Conservation (phyloP, 2,113 vertebrate species). For the Fulica atra region DNA sequence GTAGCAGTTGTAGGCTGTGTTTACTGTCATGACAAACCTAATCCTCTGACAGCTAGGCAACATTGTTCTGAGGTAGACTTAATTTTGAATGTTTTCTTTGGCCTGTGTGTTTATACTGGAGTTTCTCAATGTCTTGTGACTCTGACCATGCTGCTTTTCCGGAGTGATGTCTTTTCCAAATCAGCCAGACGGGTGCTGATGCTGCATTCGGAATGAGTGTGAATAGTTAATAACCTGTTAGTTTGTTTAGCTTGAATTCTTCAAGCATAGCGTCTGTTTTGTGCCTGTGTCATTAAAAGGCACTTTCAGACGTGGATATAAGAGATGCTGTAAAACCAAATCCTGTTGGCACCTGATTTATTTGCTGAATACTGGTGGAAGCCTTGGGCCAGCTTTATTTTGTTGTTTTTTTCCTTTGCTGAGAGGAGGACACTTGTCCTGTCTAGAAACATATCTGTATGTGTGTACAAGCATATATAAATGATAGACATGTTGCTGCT, state of each 20-base stretch:
- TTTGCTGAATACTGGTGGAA: neutral
- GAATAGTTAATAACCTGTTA: neutral
- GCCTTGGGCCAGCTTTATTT: neutral
- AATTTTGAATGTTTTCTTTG: neutral
- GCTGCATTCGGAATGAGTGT: neutral
- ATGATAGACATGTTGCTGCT: neutral
- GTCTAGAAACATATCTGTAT: neutral
- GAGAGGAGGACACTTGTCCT: neutral
- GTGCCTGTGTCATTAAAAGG: neutral
- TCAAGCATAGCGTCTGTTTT: neutral
- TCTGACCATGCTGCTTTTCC: neutral
- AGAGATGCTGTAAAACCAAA: neutral
- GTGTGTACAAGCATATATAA: neutral
- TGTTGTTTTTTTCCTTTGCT: neutral
- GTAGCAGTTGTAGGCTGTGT: neutral
- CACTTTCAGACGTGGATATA: neutral
- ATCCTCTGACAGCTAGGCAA: neutral
- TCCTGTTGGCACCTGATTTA: neutral
- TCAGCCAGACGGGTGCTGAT: neutral
- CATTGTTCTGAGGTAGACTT: neutral
- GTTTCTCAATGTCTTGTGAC: neutral
- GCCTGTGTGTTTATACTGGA: neutral
- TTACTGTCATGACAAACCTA: neutral
- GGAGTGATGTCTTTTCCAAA: neutral
- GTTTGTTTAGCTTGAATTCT: slow-evolving; percentile 2